Percentiles rank a stretch among this genome's conserved stretches.
Conservation (phyloP, 2,888 invertebrate species). For the Litoditis marina region DNA sequence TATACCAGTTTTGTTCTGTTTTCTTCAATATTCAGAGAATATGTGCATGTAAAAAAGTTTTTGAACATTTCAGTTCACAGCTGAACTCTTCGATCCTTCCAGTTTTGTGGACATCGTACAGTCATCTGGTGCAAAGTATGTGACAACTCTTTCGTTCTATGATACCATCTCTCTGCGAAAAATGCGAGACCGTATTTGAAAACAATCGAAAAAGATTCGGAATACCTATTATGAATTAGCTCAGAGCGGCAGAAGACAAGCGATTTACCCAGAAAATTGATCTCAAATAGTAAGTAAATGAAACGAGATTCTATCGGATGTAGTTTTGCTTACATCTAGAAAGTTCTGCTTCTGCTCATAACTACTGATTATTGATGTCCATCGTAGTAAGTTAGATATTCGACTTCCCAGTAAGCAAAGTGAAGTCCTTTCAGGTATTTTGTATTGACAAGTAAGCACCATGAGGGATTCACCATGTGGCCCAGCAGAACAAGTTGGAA, state of each 20-base stretch:
- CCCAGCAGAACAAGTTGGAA: slow-evolving; percentile 65
- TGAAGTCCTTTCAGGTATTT: slow-evolving; percentile 65
- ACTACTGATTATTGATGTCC: too few relatives aligned
- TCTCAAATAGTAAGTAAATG: background rate
- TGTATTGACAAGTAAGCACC: slow-evolving; percentile 66
- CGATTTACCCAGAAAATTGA: background rate
- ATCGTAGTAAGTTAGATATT: too few relatives aligned
- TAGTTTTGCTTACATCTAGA: too few relatives aligned
- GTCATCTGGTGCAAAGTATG: slow-evolving; percentile 84
- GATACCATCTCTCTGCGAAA: too few relatives aligned
- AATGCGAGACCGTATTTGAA: too few relatives aligned
- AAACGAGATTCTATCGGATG: too few relatives aligned
- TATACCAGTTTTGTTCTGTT: background rate
- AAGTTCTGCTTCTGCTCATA: too few relatives aligned
- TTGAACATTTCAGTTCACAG: slow-evolving; percentile 71
- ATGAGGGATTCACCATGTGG: slow-evolving; percentile 66
- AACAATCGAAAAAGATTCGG: too few relatives aligned
- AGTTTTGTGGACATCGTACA: slow-evolving; percentile 81
- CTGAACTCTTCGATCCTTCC: slow-evolving; percentile 81
- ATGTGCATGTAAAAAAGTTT: background rate
- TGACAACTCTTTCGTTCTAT: too few relatives aligned
- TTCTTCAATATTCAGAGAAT: background rate
- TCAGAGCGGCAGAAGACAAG: background rate
- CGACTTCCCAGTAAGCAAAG: too few relatives aligned
- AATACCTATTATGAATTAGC: too few relatives aligned